Conservation (phyloP, 1,140 invertebrate genomes). For the Zaprionus camerounensis region DNA sequence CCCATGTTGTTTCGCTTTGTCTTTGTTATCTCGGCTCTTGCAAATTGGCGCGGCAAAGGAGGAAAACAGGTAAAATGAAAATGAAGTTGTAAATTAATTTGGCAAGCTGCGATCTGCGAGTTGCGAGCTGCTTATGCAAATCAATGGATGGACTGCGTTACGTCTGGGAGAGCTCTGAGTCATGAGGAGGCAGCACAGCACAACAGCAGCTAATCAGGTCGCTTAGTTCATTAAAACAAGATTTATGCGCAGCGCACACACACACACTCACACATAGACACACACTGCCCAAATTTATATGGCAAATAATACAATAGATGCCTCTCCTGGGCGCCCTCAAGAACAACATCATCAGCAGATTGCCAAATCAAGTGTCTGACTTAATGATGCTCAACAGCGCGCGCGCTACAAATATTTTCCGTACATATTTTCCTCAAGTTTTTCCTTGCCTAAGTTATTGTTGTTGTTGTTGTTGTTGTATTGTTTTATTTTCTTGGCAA, state of each 20-base stretch:
- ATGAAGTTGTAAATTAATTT: conserved; percentile 76
- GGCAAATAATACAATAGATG: conserved; percentile 75
- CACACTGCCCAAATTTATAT: conserved; percentile 68
- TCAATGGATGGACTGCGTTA: conserved; percentile 7
- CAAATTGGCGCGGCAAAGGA: conserved; percentile 44
- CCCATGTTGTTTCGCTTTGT: conserved; percentile 26
- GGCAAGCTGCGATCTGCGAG: conserved; percentile 9
- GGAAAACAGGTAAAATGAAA: conserved; percentile 50
- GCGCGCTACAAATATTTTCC: conserved; percentile 37
- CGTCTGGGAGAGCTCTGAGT: conserved; percentile 42
- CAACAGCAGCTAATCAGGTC: conserved; percentile 61
- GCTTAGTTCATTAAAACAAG: conserved; percentile 72
- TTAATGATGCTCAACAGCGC: conserved; percentile 76
- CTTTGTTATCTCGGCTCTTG: conserved; percentile 52
- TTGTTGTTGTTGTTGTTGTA: not conserved
- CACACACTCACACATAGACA: conserved; percentile 24
- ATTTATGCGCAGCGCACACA: conserved; percentile 75
- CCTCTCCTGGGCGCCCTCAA: conserved; percentile 31
- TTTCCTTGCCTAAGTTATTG: conserved; percentile 3
- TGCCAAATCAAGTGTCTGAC: conserved; percentile 81
- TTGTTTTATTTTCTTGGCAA: conserved; percentile 32
- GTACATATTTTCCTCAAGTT: conserved; percentile 40
- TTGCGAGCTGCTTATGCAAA: conserved; percentile 58
- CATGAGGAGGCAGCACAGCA: conserved; percentile 16
- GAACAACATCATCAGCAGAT: conserved; percentile 43